Conservation (phyloP, 2,113 vertebrate genomes). For the Caracal caracal region DNA sequence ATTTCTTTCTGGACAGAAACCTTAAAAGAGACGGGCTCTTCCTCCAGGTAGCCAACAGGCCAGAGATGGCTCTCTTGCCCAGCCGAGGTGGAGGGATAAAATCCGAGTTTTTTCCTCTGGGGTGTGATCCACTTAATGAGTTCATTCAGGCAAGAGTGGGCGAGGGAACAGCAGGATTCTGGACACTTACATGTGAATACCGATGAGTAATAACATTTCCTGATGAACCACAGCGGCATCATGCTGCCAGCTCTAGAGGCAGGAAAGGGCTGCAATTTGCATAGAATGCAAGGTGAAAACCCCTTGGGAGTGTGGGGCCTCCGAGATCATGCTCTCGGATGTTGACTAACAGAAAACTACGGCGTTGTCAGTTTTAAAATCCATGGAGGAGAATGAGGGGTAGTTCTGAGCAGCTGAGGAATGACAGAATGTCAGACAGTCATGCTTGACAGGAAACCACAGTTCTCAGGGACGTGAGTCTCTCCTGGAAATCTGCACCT, state of each 20-base stretch:
- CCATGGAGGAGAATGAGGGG: not conserved
- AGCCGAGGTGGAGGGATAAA: not conserved
- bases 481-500: not conserved
- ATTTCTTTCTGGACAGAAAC: not conserved
- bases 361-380: not conserved
- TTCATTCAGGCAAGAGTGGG: not conserved
- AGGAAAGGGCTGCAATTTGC: not conserved
- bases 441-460: not conserved
- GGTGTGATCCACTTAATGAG: not conserved
- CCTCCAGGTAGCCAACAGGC: not conserved
- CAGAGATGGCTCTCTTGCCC: not conserved
- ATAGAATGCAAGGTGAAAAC: not conserved
- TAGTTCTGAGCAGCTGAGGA: not conserved
- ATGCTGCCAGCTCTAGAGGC: not conserved
- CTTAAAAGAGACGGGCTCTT: not conserved
- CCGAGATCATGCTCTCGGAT: not conserved
- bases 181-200: not conserved
- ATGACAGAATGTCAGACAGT: not conserved
- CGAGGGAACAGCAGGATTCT: not conserved
- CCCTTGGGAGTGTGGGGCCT: not conserved
- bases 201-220: conserved; percentile 12
- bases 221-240: not conserved
- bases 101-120: not conserved
- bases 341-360: not conserved
- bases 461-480: not conserved